Evolutionary conservation across 1,140 invertebrate species (phyloP), one percentile per base, ranked within the genome.

Genomic region (Pinna nobilis): DNA sequence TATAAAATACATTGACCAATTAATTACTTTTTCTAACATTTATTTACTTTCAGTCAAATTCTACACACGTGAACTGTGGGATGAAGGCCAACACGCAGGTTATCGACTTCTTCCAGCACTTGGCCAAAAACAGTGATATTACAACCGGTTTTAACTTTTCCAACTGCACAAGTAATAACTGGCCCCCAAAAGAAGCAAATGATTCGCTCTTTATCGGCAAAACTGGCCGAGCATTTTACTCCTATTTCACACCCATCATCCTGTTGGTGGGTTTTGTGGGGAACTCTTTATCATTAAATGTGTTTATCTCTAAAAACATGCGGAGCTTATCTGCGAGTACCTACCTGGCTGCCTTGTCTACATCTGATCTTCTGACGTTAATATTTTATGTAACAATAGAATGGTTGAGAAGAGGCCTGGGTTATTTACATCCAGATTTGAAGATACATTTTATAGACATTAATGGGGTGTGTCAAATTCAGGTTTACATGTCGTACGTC

Each of bases 281-380:
- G n/a, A 87, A 87, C 74, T 7, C 64, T n/a, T 60, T 87, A 23
- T 81, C 79, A 3, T 77, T 87, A 6, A 68, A 73, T 33, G 82
- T 87, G 32, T 87, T 87, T 68, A 35, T 83, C 35, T 83, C 80
- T 2, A 74, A 74, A 41, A 79, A 79, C 64, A 78, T 87, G 74
- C 74, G 85, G 1, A 71, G 76, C 2, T 75, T 84, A 25, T 82
- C 82, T 4, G 80, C 84, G 39, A 82, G 82, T 71, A 78, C 74
- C 9, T 84, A 82, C 63, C 69, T 83, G 25, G 78, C 77, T 1
- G 79, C 76, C 0, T 47, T 83, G 15, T 82, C 82, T 3, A 65
- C 60, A 7, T 76, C 83, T 1, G 81, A 83, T 64, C 51, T 82
- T 2, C 37, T 79, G 9, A 77, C 75, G 1, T 59, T 82, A 1